Evolutionary conservation across 2,113 vertebrate genomes (phyloP), one percentile per base, ranked within the genome.

Genomic region (Cebidichthys violaceus): DNA sequence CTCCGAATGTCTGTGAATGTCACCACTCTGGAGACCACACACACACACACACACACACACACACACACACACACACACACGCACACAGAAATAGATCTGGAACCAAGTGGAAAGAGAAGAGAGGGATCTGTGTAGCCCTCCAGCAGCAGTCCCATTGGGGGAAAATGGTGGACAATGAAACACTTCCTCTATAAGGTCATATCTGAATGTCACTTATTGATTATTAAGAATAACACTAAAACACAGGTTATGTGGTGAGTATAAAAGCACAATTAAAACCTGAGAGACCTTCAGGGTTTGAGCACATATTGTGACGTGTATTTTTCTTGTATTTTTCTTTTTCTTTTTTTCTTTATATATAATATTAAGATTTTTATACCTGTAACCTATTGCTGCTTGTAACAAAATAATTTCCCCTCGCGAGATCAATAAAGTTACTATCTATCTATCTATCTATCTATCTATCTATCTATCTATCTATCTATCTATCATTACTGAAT

Each of bases 21-120:
- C 90, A 92, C 81, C 74, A 77, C 92, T 89, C 93, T 70, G 76
- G 90, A 92, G 93, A 90, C 55, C 78, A 52, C 41, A 50, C n/a
- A 18, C 22, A 3, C 52, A 14, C 62, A 57, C 65, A 65, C 72
- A 35, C 73, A 17, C 73, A 27, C 45, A 50, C 71, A 64, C 70
- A 62, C 77, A 61, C 70, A 8, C 47, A 68, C 82, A 39, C 39
- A 57, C 59, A 69, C 74, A 61, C 47, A 65, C 57, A 66, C 78
- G 41, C 61, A 60, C 79, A 68, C 70, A 78, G 60, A 83, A 1
- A 11, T 1, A 80, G 18, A 81, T 41, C 65, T 76, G 27, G 52
- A 81, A 70, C 67, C 64, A 59, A 79, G 50, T 39, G 66, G 43
- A 71, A 47, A 50, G 45, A 59, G 65, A 47, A 10, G 41, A 64